Base-by-base conservation (phyloP, 2,797 vertebrate genomes). In the Pteronotus mesoamericanus region DNA sequence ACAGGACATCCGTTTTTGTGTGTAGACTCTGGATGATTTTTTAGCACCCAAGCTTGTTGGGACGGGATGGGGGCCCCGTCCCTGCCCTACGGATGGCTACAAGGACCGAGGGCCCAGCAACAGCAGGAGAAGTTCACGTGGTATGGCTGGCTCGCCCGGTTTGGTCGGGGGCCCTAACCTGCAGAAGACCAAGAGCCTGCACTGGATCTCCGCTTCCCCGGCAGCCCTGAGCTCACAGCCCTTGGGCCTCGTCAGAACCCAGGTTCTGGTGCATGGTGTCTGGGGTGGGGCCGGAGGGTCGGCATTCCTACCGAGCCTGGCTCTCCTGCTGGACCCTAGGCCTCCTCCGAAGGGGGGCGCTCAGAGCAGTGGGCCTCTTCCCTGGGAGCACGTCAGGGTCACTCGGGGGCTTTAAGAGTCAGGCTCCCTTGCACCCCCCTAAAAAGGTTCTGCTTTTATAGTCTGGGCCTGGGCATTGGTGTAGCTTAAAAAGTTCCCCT, bases 171-270 rank as follows among this genome's bases (percentile, higher is more conserved):
- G 72, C 9, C 72, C 10, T 21, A 1, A 24, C 26, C 4, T 42
- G 57, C 29, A 16, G 18, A 9, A 84, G 39, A 15, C n/a, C 21
- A 2, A 8, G 39, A 12, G 5, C n/a, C 15, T 39, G 32, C 21
- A 32, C 46, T 2, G 8, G 79, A 9, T 14, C 10, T 6, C 21
- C 0, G 15, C 24, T n/a, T 42, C 55, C 53, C 75, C 34, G 14
- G 1, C 2, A 11, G 5, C 39, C 5, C 0, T 1, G 14, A 3
- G 16, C 6, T 9, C n/a, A 4, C 16, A 6, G 26, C 51, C 0
- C 24, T 8, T 4, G 0, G 15, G 53, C 37, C 64, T 71, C 24
- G 26, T n/a, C 37, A 24, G 69, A 34, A 44, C 4, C 2, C 22
- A 1, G 18, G 46, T 24, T 88, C 69, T 26, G 69, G 21, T 7